These are phyloP conservation scores for Actenoides hombroni DNA, from an alignment of 2,113 vertebrate species.

Conservation along the genomic window DNA sequence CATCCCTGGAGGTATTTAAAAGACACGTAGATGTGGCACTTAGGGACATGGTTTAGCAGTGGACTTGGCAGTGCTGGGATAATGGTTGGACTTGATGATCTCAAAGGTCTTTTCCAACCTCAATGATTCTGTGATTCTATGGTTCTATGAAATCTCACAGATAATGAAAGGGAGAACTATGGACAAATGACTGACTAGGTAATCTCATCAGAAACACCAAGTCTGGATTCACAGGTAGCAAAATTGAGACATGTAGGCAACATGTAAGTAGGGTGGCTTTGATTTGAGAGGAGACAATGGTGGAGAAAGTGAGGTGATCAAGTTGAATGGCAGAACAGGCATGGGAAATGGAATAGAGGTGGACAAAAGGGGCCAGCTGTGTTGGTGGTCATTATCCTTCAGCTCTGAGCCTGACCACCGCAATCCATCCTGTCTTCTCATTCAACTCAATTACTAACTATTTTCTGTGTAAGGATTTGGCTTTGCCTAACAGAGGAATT, in stretches of 20 bases:
- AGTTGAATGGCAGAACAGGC: neutral
- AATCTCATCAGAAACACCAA: neutral
- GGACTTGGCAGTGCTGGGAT: neutral
- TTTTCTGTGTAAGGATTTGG: neutral
- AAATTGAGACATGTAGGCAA: neutral
- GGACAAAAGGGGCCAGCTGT: neutral
- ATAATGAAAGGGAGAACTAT: neutral
- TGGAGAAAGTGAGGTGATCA: neutral
- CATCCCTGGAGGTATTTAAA: too few species aligned
- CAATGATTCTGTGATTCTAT: neutral
- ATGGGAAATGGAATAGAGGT: neutral
- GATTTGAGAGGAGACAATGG: neutral
- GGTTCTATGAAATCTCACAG: neutral
- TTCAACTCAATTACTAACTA: neutral
- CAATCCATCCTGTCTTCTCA: neutral
- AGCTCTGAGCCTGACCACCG: neutral
- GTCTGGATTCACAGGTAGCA: neutral
- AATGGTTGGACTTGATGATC: neutral
- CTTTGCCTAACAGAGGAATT: neutral
- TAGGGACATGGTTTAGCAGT: neutral
- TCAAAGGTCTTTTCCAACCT: neutral
- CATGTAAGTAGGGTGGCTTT: neutral
- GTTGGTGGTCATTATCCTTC: neutral
- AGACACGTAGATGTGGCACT: neutral
- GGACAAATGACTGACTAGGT: neutral